phyloP scores from a whole-genome alignment of 2,113 vertebrate species.

The Mormoops blainvillei region DNA sequence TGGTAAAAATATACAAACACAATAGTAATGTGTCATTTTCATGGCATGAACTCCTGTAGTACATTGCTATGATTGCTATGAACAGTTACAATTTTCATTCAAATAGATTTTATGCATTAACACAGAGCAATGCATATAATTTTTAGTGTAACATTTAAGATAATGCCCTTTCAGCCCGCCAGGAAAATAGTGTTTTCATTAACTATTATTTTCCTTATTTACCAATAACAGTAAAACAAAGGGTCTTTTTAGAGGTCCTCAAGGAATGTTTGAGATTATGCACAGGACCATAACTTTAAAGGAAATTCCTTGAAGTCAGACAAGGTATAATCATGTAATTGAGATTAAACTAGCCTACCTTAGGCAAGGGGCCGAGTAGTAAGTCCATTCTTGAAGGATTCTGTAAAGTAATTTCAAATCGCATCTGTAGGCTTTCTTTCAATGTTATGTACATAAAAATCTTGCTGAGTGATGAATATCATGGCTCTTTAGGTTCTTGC shows the following conservation, averaged over 20 bases:
- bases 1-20: background rate
- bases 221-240: background rate
- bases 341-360: background rate
- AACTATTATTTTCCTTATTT: background rate
- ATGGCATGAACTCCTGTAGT: background rate
- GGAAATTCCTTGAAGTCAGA: background rate
- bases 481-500: background rate
- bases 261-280: background rate
- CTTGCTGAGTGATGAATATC: constrained; percentile 36
- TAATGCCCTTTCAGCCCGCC: accelerated
- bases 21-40: background rate
- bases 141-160: background rate
- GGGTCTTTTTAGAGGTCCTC: background rate
- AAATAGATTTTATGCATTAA: background rate
- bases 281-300: background rate
- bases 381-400: background rate
- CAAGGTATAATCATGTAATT: background rate
- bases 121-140: background rate
- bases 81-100: background rate
- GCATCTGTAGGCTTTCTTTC: constrained; percentile 29
- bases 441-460: constrained; percentile 37
- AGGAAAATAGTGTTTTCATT: background rate
- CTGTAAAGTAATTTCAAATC: background rate
- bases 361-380: background rate
- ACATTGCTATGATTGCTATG: background rate